Percentiles rank a stretch among this genome's conserved stretches.
Conservation (phyloP, 2,113 vertebrate species). For the Bujurquina vittata region DNA sequence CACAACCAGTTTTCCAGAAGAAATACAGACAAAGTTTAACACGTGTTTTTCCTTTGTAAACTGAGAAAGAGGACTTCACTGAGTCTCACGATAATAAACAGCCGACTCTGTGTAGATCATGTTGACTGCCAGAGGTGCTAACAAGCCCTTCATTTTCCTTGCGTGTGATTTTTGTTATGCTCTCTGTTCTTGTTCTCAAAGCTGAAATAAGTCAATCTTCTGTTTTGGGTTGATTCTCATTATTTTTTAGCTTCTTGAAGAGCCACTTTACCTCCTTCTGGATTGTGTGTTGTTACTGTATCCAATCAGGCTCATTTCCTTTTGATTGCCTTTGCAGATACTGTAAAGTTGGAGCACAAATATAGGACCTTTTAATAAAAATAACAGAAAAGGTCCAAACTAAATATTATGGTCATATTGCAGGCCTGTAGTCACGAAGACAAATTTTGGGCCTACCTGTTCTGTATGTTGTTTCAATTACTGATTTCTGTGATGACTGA, state of each 20-base stretch:
- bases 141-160: not conserved
- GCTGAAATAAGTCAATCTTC: not conserved
- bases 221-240: not conserved
- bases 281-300: not conserved
- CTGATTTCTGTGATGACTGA: not conserved
- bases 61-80: not conserved
- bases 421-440: not conserved
- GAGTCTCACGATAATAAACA: constrained; percentile 26
- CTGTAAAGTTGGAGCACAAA: not conserved
- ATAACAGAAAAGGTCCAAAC: not conserved
- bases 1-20: constrained; percentile 34
- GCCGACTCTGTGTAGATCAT: not conserved
- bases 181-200: not conserved
- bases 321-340: constrained; percentile 17
- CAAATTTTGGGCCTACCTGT: not conserved
- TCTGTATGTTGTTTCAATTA: not conserved
- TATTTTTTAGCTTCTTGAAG: not conserved
- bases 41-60: constrained; percentile 14
- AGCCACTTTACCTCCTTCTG: not conserved
- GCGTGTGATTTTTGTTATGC: not conserved
- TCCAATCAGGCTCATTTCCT: constrained; percentile 8
- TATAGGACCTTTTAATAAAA: constrained; percentile 16
- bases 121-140: constrained; percentile 30
- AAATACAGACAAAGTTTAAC: not conserved
- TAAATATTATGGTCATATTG: not conserved